Conservation (phyloP, 37 sponge, comb jelly and placozoan genomes). For the Haliclona indistincta region DNA sequence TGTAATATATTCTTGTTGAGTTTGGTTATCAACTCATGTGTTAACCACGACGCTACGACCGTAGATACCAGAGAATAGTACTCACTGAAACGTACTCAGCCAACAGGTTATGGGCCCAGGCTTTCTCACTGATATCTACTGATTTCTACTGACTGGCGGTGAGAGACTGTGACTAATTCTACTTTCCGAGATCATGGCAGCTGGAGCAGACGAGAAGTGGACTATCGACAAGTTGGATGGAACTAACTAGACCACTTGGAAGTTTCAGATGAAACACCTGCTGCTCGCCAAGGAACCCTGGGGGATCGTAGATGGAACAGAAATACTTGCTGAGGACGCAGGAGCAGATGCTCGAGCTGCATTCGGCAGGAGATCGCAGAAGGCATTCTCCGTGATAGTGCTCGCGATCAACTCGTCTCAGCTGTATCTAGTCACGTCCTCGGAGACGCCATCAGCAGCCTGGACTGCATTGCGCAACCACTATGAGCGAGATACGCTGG, state of each 20-base stretch:
- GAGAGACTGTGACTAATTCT: too few relatives aligned
- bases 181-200: too few relatives aligned
- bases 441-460: constrained; percentile 15
- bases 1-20: too few relatives aligned
- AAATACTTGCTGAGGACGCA: neutral
- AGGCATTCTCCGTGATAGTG: constrained; percentile 16
- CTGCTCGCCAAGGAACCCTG: constrained; percentile 31
- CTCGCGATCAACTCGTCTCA: constrained; percentile 15
- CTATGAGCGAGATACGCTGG: constrained; percentile 29
- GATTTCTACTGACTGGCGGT: too few relatives aligned
- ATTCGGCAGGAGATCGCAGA: constrained; percentile 2
- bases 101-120: too few relatives aligned
- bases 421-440: constrained; percentile 26
- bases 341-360: neutral
- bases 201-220: constrained; percentile 43
- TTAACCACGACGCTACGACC: too few relatives aligned
- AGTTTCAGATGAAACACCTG: constrained; percentile 51
- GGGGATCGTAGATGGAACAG: constrained; percentile 34
- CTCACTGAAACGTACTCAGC: too few relatives aligned
- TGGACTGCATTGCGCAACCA: constrained; percentile 30
- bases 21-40: too few relatives aligned
- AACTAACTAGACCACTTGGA: constrained; percentile 55
- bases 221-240: constrained; percentile 37
- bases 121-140: too few relatives aligned
- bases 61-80: too few relatives aligned